Evolutionary conservation across 2,113 vertebrate genomes (phyloP).

Genomic region (Pluvianellus socialis): DNA sequence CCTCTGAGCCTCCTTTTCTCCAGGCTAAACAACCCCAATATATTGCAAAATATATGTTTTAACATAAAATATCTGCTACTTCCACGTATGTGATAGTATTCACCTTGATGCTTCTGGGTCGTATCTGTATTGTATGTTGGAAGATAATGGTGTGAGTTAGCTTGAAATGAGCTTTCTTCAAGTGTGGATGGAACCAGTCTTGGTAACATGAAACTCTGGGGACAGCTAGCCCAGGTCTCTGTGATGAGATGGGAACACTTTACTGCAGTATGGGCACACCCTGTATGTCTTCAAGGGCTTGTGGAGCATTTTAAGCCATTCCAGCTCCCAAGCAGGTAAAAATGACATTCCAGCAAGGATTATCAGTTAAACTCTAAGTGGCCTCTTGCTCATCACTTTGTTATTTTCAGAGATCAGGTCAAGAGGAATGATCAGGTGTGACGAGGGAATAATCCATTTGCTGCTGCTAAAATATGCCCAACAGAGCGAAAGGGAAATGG

Average conservation of each 20-base stretch:
- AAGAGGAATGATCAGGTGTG: constrained; percentile 38
- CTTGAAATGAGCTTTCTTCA: not conserved
- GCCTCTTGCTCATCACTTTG: constrained; percentile 23
- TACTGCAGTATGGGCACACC: not conserved
- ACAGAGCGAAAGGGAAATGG: constrained; percentile 42
- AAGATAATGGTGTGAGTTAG: not conserved
- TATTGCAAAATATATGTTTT: not conserved
- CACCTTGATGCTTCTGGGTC: not conserved
- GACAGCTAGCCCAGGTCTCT: not conserved
- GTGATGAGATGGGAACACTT: not conserved
- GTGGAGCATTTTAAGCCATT: not conserved
- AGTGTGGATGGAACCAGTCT: not conserved
- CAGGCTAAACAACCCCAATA: not conserved
- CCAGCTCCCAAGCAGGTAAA: not conserved
- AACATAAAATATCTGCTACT: not conserved
- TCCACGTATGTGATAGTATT: accelerated
- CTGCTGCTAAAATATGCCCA: constrained; percentile 55
- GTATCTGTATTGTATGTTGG: not conserved
- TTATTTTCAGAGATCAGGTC: constrained; percentile 44
- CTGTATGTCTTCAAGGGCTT: not conserved
- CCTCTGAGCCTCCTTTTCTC: not conserved
- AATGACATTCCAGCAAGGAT: not conserved
- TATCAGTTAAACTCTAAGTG: not conserved
- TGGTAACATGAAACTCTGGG: not conserved
- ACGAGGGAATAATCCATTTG: constrained; percentile 39